Evolutionary conservation across 2,797 vertebrate genomes (phyloP).

Genomic region (Lophius americanus): DNA sequence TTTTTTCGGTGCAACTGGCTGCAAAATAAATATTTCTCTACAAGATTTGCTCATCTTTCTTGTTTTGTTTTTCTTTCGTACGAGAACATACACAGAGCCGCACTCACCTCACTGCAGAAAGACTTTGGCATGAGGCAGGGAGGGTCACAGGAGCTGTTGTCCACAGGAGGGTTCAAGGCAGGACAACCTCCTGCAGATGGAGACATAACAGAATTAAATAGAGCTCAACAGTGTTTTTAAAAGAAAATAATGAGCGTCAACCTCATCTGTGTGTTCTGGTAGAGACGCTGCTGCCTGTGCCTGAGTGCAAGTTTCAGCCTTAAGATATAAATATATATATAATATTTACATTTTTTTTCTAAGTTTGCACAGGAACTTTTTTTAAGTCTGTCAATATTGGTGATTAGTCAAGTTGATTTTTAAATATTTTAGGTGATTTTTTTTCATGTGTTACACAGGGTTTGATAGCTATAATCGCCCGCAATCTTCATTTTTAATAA

Average conservation of each 20-base stretch:
- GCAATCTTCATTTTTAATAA: slow-evolving; percentile 15
- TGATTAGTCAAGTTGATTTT: slow-evolving; percentile 16
- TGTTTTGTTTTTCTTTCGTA: neutral
- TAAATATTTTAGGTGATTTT: neutral
- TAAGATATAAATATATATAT: too few species aligned
- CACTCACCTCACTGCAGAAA: slow-evolving; percentile 92
- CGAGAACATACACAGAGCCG: slow-evolving; percentile 11
- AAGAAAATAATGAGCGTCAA: neutral
- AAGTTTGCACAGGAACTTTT: neutral
- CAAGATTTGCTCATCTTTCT: neutral
- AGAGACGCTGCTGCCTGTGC: neutral
- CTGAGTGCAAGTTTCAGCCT: neutral
- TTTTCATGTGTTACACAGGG: slow-evolving; percentile 14
- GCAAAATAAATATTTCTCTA: slow-evolving; percentile 7
- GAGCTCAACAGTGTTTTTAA: neutral
- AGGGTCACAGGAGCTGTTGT: slow-evolving; percentile 91
- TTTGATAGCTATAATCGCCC: slow-evolving; percentile 38
- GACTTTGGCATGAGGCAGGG: slow-evolving; percentile 90
- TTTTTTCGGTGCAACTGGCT: slow-evolving; percentile 9
- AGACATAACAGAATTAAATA: slow-evolving; percentile 9
- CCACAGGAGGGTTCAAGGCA: slow-evolving; percentile 83
- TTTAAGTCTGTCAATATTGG: neutral
- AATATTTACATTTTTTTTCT: neutral
- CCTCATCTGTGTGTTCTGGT: neutral
- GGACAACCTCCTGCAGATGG: slow-evolving; percentile 90